Percentiles rank a stretch among this genome's conserved stretches.
Evolutionary conservation across 2,888 invertebrate genomes (phyloP).

Genomic region (Celastrina argiolus): DNA sequence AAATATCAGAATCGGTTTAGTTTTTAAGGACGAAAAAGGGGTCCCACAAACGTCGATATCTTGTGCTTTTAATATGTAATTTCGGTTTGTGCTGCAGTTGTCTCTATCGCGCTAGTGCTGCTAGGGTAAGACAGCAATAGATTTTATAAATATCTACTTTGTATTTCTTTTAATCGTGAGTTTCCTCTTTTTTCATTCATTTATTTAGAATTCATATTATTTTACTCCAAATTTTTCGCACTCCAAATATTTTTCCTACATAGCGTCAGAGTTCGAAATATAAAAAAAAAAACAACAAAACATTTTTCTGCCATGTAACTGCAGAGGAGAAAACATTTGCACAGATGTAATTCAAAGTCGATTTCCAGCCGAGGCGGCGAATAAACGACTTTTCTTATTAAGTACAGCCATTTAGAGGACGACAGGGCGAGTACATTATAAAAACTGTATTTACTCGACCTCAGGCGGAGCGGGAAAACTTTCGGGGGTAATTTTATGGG

Average conservation of each 20-base stretch:
- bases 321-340: conserved; percentile 24
- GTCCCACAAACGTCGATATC: too few species aligned
- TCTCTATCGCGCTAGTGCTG: too few species aligned
- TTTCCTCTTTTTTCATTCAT: too few species aligned
- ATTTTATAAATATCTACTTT: too few species aligned
- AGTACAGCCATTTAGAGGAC: conserved; percentile 52
- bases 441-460: conserved; percentile 76
- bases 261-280: background rate
- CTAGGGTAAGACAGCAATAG: too few species aligned
- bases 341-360: conserved; percentile 37
- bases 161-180: too few species aligned
- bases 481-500: conserved; percentile 73
- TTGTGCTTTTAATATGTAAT: too few species aligned
- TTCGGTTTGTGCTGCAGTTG: too few species aligned
- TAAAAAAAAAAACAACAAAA: background rate
- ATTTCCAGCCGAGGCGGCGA: conserved; percentile 31
- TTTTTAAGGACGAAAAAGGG: too few species aligned
- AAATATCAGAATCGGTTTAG: too few species aligned
- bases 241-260: background rate
- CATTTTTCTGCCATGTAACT: background rate
- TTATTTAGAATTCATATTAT: too few species aligned
- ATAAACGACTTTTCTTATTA: conserved; percentile 50
- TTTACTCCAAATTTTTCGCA: background rate
- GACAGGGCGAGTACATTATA: conserved; percentile 73
- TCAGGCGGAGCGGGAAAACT: conserved; percentile 70